These are phyloP conservation scores for Tetramorium parvispinum DNA, from an alignment of 1,140 invertebrate genomes.

Conservation along the genomic window DNA sequence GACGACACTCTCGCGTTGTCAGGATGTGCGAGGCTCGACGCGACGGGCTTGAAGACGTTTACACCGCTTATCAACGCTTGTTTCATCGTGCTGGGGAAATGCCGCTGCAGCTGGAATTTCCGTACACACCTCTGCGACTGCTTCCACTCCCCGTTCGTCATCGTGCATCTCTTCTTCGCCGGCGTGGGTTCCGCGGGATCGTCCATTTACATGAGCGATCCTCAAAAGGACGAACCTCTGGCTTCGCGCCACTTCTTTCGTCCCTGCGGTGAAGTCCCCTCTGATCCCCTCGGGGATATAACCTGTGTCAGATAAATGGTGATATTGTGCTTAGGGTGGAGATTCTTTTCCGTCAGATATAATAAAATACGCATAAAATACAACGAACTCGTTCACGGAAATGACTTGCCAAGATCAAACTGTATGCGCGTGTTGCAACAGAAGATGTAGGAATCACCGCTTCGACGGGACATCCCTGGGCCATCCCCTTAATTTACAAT, in stretches of 20 bases:
- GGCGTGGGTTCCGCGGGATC: not conserved
- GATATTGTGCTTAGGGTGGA: not conserved
- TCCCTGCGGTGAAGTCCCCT: not conserved
- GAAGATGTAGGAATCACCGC: not conserved
- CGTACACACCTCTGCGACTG: constrained; percentile 44
- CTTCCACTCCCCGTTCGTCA: not conserved
- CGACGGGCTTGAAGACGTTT: not conserved
- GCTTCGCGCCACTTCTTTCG: constrained; percentile 3
- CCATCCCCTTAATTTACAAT: not conserved
- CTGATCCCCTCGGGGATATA: not conserved
- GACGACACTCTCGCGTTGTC: not conserved
- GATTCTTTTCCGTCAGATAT: not conserved
- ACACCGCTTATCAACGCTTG: not conserved
- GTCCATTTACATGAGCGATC: constrained; percentile 48
- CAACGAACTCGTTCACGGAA: not conserved
- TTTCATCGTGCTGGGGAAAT: constrained; percentile 57
- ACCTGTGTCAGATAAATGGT: not conserved
- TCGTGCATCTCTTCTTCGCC: not conserved
- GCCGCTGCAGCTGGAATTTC: constrained; percentile 63
- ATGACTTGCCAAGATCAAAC: not conserved
- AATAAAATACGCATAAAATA: not conserved
- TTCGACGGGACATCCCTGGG: not conserved
- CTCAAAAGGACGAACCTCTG: not conserved
- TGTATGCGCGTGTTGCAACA: not conserved
- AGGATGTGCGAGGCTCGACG: not conserved